phyloP scores from a whole-genome alignment of 2,888 invertebrate species.

The Torymus tubicola region DNA sequence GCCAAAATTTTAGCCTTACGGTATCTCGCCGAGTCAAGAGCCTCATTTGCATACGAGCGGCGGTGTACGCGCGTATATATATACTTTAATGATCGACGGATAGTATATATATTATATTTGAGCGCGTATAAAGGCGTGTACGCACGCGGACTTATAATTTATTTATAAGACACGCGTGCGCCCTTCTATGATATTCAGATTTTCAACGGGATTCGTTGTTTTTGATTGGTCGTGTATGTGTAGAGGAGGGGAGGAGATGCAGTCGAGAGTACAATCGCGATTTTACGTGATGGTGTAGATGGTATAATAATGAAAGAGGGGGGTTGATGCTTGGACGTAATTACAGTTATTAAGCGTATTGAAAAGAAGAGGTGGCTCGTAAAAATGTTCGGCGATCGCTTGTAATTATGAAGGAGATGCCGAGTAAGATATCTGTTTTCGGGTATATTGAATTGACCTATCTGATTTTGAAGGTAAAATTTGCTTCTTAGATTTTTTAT shows the following conservation, averaged over 20 bases:
- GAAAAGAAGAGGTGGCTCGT: background rate
- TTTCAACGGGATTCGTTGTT: constrained; percentile 39
- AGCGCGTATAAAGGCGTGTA: too few relatives aligned
- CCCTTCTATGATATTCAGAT: constrained; percentile 27
- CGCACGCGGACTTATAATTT: constrained; percentile 12
- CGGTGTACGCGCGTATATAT: too few relatives aligned
- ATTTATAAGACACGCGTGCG: constrained; percentile 27
- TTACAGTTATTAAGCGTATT: constrained; percentile 27
- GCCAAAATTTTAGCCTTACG: too few relatives aligned
- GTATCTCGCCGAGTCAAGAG: too few relatives aligned
- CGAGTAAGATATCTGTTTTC: background rate
- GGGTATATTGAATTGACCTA: background rate
- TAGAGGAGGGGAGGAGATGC: too few relatives aligned
- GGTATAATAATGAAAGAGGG: constrained; percentile 9
- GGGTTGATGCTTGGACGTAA: constrained; percentile 14
- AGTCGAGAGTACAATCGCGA: background rate
- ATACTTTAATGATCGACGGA: too few relatives aligned
- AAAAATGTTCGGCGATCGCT: background rate
- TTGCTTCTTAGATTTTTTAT: constrained; percentile 10
- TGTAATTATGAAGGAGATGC: constrained; percentile 12
- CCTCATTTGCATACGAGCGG: too few relatives aligned
- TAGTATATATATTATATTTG: too few relatives aligned
- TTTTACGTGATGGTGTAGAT: background rate
- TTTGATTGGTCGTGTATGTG: background rate
- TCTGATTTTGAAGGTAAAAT: background rate